These are phyloP conservation scores for Lissocephala sabroskyi DNA, from an alignment of 2,888 invertebrate genomes.

Conservation along the genomic window DNA sequence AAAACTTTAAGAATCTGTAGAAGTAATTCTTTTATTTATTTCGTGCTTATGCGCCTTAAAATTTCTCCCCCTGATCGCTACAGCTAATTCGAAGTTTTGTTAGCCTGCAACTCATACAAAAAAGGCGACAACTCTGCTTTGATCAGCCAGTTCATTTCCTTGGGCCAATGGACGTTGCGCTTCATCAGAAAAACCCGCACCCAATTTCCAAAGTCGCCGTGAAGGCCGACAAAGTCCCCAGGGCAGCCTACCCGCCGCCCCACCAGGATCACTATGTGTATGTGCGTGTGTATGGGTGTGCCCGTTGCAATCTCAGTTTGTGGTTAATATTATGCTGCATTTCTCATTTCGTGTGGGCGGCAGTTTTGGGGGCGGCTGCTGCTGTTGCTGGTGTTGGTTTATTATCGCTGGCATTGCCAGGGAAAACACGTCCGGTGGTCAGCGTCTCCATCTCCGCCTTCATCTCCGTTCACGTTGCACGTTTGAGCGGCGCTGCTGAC, in stretches of 20 bases:
- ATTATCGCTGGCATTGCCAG: conserved; percentile 53
- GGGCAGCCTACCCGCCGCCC: conserved; percentile 13
- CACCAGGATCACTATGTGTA: background rate
- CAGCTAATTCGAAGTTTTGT: too few relatives aligned
- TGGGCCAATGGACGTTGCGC: conserved; percentile 6
- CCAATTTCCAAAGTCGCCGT: conserved; percentile 30
- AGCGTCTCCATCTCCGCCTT: background rate
- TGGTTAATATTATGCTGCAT: conserved; percentile 67
- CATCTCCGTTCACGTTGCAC: conserved; percentile 1
- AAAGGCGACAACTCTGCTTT: too few relatives aligned
- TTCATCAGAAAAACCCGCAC: conserved; percentile 44
- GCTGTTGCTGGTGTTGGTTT: conserved; percentile 42
- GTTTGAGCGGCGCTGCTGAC: conserved; percentile 35
- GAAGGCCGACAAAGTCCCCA: conserved; percentile 43
- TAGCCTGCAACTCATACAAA: background rate
- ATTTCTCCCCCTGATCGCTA: too few relatives aligned
- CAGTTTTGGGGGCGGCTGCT: conserved; percentile 34
- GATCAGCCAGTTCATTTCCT: conserved; percentile 2
- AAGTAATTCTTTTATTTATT: too few relatives aligned
- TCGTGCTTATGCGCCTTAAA: too few relatives aligned
- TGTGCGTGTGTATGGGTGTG: conserved; percentile 7
- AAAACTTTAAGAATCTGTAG: too few relatives aligned
- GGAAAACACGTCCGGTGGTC: conserved; percentile 34
- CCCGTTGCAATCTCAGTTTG: conserved; percentile 62
- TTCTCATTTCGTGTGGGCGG: conserved; percentile 45